Conservation (phyloP, 2,797 vertebrate genomes). For the Notolabrus celidotus region DNA sequence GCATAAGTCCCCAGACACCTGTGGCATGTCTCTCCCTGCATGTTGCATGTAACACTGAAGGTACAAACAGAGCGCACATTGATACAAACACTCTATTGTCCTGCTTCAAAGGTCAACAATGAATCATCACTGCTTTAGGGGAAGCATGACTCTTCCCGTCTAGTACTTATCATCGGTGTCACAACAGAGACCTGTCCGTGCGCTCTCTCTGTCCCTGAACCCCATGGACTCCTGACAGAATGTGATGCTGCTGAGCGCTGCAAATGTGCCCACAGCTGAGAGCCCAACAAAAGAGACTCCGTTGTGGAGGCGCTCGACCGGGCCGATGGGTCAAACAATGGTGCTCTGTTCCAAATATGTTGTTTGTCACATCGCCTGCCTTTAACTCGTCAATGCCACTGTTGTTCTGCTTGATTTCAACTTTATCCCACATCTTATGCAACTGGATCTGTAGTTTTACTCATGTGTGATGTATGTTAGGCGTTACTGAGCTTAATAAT, state of each 20-base stretch:
- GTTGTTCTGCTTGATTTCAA: conserved; percentile 69
- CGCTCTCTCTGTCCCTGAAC: conserved; percentile 37
- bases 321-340: conserved; percentile 72
- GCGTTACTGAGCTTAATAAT: conserved; percentile 3
- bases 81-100: conserved; percentile 18
- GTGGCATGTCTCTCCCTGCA: background rate
- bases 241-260: conserved; percentile 69
- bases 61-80: background rate
- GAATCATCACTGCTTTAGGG: conserved; percentile 29
- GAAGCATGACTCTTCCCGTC: conserved; percentile 47
- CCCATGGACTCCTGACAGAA: conserved; percentile 59
- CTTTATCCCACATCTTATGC: conserved; percentile 76
- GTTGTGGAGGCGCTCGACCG: conserved; percentile 67
- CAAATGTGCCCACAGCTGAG: conserved; percentile 73
- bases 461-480: conserved; percentile 28
- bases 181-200: conserved; percentile 20
- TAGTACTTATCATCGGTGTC: conserved; percentile 26
- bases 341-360: conserved; percentile 80
- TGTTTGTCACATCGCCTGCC: conserved; percentile 80
- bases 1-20: background rate
- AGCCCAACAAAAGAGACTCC: conserved; percentile 70
- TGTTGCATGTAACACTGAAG: background rate
- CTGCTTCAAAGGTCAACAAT: conserved; percentile 11
- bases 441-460: conserved; percentile 52
- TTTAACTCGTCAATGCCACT: conserved; percentile 73